A percentile compares a stretch with the other conserved stretches of the same genome.
phyloP scores from a whole-genome alignment of 2,888 invertebrate species.

The Stenodera caucasica region DNA sequence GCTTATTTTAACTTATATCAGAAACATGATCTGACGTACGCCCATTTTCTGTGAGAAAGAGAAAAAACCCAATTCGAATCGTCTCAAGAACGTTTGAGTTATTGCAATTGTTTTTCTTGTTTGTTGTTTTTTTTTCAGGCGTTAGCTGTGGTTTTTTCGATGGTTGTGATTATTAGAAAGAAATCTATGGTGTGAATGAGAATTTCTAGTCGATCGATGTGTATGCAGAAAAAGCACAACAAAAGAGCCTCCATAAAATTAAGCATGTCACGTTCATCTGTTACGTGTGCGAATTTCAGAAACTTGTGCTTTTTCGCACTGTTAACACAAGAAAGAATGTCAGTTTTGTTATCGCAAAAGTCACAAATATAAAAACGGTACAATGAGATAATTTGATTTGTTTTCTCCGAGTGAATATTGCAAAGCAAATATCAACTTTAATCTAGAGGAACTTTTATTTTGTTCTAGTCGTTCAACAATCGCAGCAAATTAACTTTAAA shows the following conservation, averaged over 20 bases:
- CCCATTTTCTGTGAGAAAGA: constrained; percentile 21
- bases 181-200: neutral
- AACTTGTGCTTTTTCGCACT: constrained; percentile 23
- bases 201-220: constrained; percentile 12
- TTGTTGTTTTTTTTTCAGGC: neutral
- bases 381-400: constrained; percentile 26
- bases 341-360: constrained; percentile 16
- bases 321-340: constrained; percentile 28
- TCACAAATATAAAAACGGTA: constrained; percentile 12
- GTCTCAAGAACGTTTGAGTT: neutral
- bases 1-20: constrained; percentile 44
- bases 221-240: constrained; percentile 23
- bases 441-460: neutral
- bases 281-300: constrained; percentile 29
- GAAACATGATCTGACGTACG: constrained; percentile 40
- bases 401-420: constrained; percentile 15
- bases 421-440: neutral
- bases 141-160: neutral
- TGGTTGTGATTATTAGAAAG: neutral
- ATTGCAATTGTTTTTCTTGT: neutral
- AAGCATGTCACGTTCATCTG: constrained; percentile 34
- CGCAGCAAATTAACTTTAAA: too few species aligned
- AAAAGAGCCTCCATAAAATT: constrained; percentile 29
- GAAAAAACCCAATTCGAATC: neutral
- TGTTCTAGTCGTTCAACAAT: too few species aligned